Evolutionary conservation across 2,888 invertebrate genomes (phyloP).

Genomic region (Cancer borealis): DNA sequence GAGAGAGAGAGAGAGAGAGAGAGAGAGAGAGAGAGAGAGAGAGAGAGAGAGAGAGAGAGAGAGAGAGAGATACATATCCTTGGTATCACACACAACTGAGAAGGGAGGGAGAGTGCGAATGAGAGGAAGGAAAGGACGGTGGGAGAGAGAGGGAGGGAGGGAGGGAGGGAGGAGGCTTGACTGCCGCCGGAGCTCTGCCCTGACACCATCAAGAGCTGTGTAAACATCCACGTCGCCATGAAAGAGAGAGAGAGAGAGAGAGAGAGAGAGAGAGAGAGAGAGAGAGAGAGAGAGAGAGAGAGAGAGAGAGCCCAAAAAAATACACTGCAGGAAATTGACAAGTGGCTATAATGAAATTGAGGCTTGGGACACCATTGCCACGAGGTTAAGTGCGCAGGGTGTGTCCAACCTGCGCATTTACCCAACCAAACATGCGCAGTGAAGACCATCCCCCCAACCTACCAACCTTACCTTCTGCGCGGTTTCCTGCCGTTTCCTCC

Average conservation of each 20-base stretch:
- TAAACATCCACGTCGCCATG: background rate
- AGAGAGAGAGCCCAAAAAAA: background rate
- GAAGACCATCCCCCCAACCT: background rate
- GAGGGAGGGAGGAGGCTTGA: background rate
- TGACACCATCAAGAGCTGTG: slow-evolving; percentile 21
- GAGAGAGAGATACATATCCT: background rate
- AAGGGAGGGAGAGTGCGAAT: background rate
- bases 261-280: slow-evolving; percentile 33
- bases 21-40: slow-evolving; percentile 36
- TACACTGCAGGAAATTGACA: background rate
- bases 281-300: slow-evolving; percentile 40
- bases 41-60: slow-evolving; percentile 15
- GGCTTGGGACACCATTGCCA: background rate
- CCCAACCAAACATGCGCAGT: background rate
- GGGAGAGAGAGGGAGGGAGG: background rate
- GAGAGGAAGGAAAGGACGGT: background rate
- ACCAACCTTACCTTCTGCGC: background rate
- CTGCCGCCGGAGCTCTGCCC: no score
- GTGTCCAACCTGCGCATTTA: background rate
- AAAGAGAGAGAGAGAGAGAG: slow-evolving; percentile 21
- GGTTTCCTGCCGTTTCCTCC: background rate
- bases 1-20: background rate
- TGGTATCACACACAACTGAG: background rate
- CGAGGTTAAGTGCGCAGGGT: background rate
- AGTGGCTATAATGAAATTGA: background rate